Base-by-base conservation (phyloP, 2,888 invertebrate genomes). In the Drosophila subquinaria region DNA sequence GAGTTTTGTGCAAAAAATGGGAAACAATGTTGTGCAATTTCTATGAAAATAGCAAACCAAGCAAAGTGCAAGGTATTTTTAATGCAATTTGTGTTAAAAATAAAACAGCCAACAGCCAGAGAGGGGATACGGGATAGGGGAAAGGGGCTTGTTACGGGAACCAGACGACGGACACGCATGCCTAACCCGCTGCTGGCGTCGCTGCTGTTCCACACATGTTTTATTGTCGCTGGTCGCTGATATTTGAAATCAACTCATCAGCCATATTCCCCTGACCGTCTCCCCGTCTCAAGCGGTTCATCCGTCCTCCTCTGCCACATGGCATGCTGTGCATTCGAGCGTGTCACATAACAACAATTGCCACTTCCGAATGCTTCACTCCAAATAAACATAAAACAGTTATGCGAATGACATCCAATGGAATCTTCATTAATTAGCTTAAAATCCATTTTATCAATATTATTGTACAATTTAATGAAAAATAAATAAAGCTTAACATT, bases 41-140 rank as follows among this genome's bases (percentile, higher is more conserved):
- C 51, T 40, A 64, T 40, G 50, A 52, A 79, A 83, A 83, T 81
- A 76, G 82, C 81, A 64, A 76, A 62, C 70, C 55, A 65, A 78
- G 85, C 86, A 79, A 79, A 85, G 69, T 76, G 82, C 74, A 76
- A 71, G 71, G 62, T 76, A 80, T 80, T 78, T 78, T 69, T 57
- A 76, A 81, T 85, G 81, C 70, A 65, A 65, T 76, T 71, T 74
- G 47, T 74, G 59, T 75, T 85, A 70, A 73, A 84, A 88, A 85
- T 85, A 82, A 82, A 65, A 40, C 10, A 23, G 13, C 47, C 43
- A 36, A 45, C 15, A 15, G 33, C 6, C 33, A 15, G 11, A 5
- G 20, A 20, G 6, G 36, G 17, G 1, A 30, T 30, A 8, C 27
- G 27, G 27, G 6, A 27, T 27, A 8, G 30, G 11, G 9, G n/a